These are phyloP conservation scores for Cancer borealis DNA, from an alignment of 2,888 invertebrate genomes.

Conservation along the genomic window DNA sequence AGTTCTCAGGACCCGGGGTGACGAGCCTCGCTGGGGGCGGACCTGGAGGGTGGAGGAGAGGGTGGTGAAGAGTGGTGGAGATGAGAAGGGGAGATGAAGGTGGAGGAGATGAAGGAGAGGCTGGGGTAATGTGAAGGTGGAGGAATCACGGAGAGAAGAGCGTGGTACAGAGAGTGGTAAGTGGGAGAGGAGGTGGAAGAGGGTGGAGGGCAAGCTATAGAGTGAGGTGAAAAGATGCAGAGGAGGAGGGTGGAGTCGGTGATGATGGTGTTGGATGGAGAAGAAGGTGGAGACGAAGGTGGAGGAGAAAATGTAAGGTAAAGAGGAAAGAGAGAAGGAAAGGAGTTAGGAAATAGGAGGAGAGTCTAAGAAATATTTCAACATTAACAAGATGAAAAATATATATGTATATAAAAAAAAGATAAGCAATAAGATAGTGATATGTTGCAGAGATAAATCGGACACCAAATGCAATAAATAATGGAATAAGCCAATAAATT, in stretches of 20 bases:
- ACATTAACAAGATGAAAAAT: constrained; percentile 1
- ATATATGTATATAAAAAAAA: neutral
- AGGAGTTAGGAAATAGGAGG: neutral
- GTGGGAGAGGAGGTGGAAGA: neutral
- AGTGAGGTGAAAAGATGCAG: neutral
- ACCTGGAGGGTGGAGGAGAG: neutral
- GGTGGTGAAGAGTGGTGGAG: neutral
- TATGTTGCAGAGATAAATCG: constrained; percentile 15
- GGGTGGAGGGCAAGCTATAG: neutral
- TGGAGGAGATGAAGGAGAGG: neutral
- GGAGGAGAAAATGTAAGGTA: neutral
- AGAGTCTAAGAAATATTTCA: neutral
- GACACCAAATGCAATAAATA: neutral
- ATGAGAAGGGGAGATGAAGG: neutral
- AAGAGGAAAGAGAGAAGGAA: neutral
- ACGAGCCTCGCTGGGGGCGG: constrained; percentile 46
- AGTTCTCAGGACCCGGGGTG: constrained; percentile 28
- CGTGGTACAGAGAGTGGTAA: neutral
- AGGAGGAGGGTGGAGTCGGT: neutral
- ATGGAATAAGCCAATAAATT: constrained; percentile 36
- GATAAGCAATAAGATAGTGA: constrained; percentile 30
- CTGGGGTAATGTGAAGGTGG: neutral
- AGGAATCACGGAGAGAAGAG: neutral
- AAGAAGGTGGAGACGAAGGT: neutral
- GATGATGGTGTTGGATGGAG: constrained; percentile 17